Base-by-base conservation (phyloP, 2,113 vertebrate species). In the Trematomus loennbergii region DNA sequence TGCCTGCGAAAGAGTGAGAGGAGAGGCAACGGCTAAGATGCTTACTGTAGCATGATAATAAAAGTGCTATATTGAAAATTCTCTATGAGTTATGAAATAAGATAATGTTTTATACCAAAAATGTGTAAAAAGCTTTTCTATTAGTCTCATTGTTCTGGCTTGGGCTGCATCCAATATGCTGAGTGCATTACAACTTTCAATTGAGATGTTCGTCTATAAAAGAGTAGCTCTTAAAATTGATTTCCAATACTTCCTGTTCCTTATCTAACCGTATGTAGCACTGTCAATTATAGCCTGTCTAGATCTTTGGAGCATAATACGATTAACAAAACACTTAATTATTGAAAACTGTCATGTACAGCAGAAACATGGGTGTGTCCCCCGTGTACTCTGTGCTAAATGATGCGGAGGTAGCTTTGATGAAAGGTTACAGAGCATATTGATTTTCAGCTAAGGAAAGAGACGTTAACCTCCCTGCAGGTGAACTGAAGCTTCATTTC, bases 221-320 rank as follows among this genome's bases (percentile, higher is more conserved):
- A 33, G 20, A 36, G 50, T 3, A 52, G 63, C 20, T 67, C 20
- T 73, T 68, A 53, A 65, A 36, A 70, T 29, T 75, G 54, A 76
- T 75, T 66, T 72, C 20, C 4, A 70, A 18, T 43, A 54, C 20
- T 57, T 57, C 43, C 36, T 11, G 6, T 3, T 68, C 3, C 11
- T 17, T 54, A 57, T 57, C n/a, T 29, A 33, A 71, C 13, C 53
- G 57, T 25, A 25, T 43, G 22, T 0, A 25, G 2, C 9, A 50
- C 55, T 17, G 9, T 66, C 29, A 45, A 13, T 60, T 12, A n/a
- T 33, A 33, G 17, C 3, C 49, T 49, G 40, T 4, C 40, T 18
- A 15, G n/a, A 5, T 46, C 17, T 49, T 64, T 64, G 55, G 53
- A 70, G 3, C 13, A 78, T n/a, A 63, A 43, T 17, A 46, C 8